Evolutionary conservation across 2,113 vertebrate species (phyloP), one percentile per base, ranked within the genome.

Genomic region (Scortum barcoo): DNA sequence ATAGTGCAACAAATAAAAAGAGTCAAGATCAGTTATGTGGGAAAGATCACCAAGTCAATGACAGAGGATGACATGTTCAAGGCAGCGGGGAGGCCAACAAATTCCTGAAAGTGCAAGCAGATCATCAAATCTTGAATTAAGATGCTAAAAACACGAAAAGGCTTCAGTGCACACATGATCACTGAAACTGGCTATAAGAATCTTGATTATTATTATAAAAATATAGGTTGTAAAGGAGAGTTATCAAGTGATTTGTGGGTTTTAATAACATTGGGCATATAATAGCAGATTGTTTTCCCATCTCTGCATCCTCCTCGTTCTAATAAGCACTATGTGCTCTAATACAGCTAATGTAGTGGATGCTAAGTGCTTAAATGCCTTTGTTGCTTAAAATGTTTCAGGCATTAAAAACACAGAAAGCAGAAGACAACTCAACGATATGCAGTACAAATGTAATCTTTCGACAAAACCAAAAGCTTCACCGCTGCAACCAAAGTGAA

Each of bases 21-120:
- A 67, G 44, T 30, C 4, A 19, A 30, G 13, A 76, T 14, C 8
- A 12, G 13, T 24, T 56, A 36, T 76, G 22, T 24, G 3, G 36
- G 36, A 26, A 57, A 24, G n/a, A 77, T 58, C n/a, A 72, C 10
- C 3, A 30, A 3, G 20, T 81, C 67, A 62, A 8, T 62, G 28
- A 48, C 44, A 76, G 40, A 67, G 24, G 69, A 73, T 19, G 5
- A 42, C 28, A n/a, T 61, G 78, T 67, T 77, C 36, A 76, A 57
- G 36, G 38, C 26, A 33, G 38, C 24, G 56, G 19, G 2, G 46
- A 78, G 24, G 16, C n/a, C 36, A 46, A 46, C 11, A 38, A 53
- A 8, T 19, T 67, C 6, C 14, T 36, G 14, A 44, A 38, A 66
- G 33, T 1, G 42, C 3, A n/a, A 48, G 38, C 30, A 30, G 54